Evolutionary conservation across 1,140 invertebrate genomes (phyloP), one percentile per base, ranked within the genome.

Genomic region (Eueides isabella): DNA sequence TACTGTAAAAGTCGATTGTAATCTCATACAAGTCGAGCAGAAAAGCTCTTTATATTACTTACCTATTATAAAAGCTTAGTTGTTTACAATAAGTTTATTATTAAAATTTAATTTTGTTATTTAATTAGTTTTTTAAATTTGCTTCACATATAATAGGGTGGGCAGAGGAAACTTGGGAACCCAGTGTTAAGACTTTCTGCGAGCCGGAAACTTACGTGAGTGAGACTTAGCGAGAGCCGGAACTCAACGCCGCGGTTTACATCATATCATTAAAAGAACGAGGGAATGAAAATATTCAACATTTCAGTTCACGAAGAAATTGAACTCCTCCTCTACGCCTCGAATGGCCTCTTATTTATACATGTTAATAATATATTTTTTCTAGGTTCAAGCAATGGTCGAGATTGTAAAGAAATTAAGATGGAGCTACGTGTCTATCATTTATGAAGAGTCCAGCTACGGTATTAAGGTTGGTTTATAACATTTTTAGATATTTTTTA

Each of bases 391-490:
- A 84, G 98, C 97, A 0, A 99, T 99, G 97, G 97, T 99, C 1
- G 97, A 98, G 81, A 97, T 99, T 77, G 96, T 99, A 16, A 95
- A 95, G 98, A 98, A 80, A 75, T 95, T 99, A 86, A 95, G 95
- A 19, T 99, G 98, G 98, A 98, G 97, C 72, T 99, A 99, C 91
- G 96, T 99, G 0, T 98, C 97, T 30, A 97, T 99, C 62, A 96
- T 99, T 64, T 99, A 99, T 85, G 98, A 99, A 93, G 98, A 99
- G 89, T 98, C 97, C 35, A 99, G 98, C 93, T 99, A 99, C 82
- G 98, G 98, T 3, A 97, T 98, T 61, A 98, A 98, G 96, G 98
- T 99, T 31, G 28, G 23, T 72, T 5, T 11, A 5, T 19, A 9
- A 19, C 2, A 44, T 44, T 44, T 44, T 19, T 9, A 3, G 19